Base-by-base conservation (phyloP, 2,113 vertebrate genomes). In the Cyrtonyx montezumae region DNA sequence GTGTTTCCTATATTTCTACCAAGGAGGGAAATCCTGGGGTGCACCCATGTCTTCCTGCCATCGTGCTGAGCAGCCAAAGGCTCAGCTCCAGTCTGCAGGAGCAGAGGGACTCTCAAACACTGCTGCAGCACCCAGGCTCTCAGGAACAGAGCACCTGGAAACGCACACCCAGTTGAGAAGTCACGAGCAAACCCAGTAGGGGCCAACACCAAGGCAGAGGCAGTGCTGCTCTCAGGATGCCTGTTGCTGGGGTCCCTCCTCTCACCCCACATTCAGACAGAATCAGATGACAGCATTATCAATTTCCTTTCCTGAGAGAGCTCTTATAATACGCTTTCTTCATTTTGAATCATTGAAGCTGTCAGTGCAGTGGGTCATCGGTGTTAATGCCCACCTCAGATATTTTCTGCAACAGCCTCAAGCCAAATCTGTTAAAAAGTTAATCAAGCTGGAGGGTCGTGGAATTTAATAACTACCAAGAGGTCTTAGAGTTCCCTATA, bases 391-490 rank as follows among this genome's bases (percentile, higher is more conserved):
- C 15, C 71, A 30, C 40, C 77, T 48, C 55, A 66, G 23, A 23
- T 36, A 21, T 34, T 18, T 87, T 53, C 28, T 6, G 2, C 10
- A 49, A 36, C 26, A 5, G 88, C 76, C 93, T 19, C 1, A 0
- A 88, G 86, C 7, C 61, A 37, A 22, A 25, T 3, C 87, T 76
- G 43, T 25, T 53, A 5, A 26, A 79, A 58, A 81, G 34, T 66
- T 71, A 59, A 95, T 83, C 79, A 82, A 75, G 66, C 79, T 58
- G 76, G 94, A 92, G 85, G 79, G 79, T 48, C 79, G 49, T 4
- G 11, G 79, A 73, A 93, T 73, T 51, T 67, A 79, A 58, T 83
- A 78, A 70, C 46, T n/a, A 7, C 55, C 46, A 63, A 32, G 25
- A 67, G 70, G 58, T 40, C 79, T 36, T 22, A 7, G n/a, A 58